Evolutionary conservation across 64 coral and sea anemone genomes (phyloP).

Genomic region (Trachythela sp.): DNA sequence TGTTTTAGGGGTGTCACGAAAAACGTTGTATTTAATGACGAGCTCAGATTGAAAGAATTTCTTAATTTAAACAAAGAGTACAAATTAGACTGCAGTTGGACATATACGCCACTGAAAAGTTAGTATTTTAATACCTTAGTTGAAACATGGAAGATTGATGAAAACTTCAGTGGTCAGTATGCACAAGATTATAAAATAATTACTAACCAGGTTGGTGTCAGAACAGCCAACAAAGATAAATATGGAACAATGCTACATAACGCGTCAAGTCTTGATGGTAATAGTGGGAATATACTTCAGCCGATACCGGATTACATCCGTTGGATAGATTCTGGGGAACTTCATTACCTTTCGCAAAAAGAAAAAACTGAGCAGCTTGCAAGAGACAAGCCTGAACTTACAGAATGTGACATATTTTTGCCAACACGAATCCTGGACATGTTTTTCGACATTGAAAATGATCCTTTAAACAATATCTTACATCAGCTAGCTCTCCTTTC

Average conservation of each 20-base stretch:
- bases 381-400: no score
- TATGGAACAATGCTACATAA: no score
- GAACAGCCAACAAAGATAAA: no score
- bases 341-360: no score
- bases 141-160: slow-evolving; percentile 38
- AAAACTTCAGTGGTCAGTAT: slow-evolving; percentile 44
- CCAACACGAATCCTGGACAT: slow-evolving; percentile 48
- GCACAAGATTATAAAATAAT: slow-evolving; percentile 40
- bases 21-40: slow-evolving; percentile 50
- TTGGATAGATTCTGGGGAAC: no score
- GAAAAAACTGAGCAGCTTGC: slow-evolving; percentile 35
- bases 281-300: no score
- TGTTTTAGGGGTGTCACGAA: slow-evolving; percentile 36
- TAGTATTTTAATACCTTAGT: slow-evolving; percentile 22
- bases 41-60: slow-evolving; percentile 52
- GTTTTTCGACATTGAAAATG: slow-evolving; percentile 46
- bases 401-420: no score
- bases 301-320: no score
- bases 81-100: slow-evolving; percentile 37
- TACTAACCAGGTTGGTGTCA: no score
- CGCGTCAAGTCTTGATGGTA: no score
- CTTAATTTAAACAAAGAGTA: slow-evolving; percentile 34
- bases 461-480: slow-evolving; percentile 55
- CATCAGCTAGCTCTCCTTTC: slow-evolving; percentile 38
- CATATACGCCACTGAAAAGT: slow-evolving; percentile 25